Evolutionary conservation across 1,140 invertebrate genomes (phyloP).

Genomic region (Andrena cerasifolii): DNA sequence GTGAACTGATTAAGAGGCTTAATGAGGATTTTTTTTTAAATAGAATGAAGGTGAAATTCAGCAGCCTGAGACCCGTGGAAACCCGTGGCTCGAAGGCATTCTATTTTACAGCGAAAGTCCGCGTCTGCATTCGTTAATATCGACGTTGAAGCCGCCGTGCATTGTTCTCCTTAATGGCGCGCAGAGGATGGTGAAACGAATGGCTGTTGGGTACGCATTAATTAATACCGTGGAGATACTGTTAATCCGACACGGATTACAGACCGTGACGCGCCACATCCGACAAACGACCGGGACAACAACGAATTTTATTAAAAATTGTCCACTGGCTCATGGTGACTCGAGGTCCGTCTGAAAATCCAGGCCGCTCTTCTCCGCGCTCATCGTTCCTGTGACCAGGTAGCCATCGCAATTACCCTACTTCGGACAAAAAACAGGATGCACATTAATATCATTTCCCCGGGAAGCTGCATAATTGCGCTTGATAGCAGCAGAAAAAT

Average conservation of each 20-base stretch:
- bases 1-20: too few species aligned
- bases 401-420: conserved; percentile 30
- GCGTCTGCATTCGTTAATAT: neutral
- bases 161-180: neutral
- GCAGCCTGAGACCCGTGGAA: too few species aligned
- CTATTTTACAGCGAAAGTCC: conserved; percentile 1
- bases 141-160: neutral
- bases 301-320: conserved; percentile 52
- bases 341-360: neutral
- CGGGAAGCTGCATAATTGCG: neutral
- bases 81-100: too few species aligned
- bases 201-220: conserved; percentile 4
- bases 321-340: conserved; percentile 12
- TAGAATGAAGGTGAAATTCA: too few species aligned
- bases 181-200: neutral
- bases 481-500: neutral
- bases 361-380: conserved; percentile 21
- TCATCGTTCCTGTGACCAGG: neutral
- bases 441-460: neutral
- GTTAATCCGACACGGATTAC: conserved; percentile 62
- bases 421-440: neutral
- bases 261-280: conserved; percentile 61
- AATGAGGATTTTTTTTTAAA: too few species aligned
- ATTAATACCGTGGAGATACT: conserved; percentile 33
- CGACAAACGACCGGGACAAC: conserved; percentile 39